These are phyloP conservation scores for Pantherophis vulpinus DNA, from an alignment of 2,797 vertebrate genomes.

Conservation along the genomic window DNA sequence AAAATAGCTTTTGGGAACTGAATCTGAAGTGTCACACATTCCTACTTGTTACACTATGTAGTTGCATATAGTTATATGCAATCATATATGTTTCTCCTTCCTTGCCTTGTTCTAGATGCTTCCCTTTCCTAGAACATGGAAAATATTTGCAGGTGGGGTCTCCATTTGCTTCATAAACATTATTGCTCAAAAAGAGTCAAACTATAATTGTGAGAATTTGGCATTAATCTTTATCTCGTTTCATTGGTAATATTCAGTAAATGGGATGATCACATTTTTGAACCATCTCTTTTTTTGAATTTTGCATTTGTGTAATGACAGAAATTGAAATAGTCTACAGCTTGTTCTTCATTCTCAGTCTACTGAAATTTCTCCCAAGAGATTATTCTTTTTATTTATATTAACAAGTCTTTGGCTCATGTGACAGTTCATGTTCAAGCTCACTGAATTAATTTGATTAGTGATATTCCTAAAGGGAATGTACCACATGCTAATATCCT, in stretches of 20 bases:
- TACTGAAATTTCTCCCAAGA: background rate
- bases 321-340: background rate
- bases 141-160: background rate
- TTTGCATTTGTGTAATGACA: background rate
- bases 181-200: background rate
- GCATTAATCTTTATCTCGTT: background rate
- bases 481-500: constrained; percentile 16
- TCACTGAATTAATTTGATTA: background rate
- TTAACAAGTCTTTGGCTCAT: background rate
- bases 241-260: background rate
- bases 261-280: background rate
- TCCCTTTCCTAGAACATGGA: background rate
- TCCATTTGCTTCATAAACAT: background rate
- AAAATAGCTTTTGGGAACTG: background rate
- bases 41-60: background rate
- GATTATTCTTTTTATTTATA: constrained; percentile 5
- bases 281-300: background rate
- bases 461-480: background rate
- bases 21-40: background rate
- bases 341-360: background rate
- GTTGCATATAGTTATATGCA: background rate
- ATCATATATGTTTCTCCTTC: background rate
- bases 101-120: background rate
- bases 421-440: constrained; percentile 28
- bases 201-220: background rate